Percentiles rank a stretch among this genome's conserved stretches.
Evolutionary conservation across 2,113 vertebrate species (phyloP).

Genomic region (Coracopsis vasa): DNA sequence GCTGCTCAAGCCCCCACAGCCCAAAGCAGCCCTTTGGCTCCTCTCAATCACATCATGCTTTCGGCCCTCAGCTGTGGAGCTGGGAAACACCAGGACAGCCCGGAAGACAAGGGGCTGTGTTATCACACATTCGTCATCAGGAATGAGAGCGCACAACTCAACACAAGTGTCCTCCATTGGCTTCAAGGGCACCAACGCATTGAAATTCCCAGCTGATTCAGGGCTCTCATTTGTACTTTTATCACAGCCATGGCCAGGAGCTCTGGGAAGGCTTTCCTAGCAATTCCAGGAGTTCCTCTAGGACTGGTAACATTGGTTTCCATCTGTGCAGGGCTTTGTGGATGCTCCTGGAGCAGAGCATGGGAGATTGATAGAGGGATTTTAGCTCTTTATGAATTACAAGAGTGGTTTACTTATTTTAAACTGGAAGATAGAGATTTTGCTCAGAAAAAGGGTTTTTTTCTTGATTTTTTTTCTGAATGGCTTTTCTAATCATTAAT

Average conservation of each 20-base stretch:
- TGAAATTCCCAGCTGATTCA: conserved; percentile 15
- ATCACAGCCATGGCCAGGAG: background rate
- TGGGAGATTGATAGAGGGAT: background rate
- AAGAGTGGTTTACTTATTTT: background rate
- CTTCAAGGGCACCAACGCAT: conserved; percentile 21
- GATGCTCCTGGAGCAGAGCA: background rate
- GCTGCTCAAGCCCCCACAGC: accelerated
- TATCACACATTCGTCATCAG: background rate
- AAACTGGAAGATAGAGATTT: background rate
- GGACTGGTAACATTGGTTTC: background rate
- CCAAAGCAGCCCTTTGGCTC: background rate
- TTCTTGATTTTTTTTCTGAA: background rate
- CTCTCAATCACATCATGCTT: background rate
- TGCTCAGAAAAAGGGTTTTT: background rate
- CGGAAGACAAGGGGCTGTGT: background rate
- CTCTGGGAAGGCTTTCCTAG: background rate
- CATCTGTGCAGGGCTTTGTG: background rate
- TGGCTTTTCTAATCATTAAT: background rate
- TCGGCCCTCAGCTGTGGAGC: background rate
- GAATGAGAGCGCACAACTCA: background rate
- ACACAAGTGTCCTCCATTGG: background rate
- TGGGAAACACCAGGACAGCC: conserved; percentile 7
- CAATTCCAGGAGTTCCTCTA: background rate
- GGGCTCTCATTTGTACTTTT: background rate
- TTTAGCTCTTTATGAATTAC: background rate